Conservation (phyloP, 1,140 invertebrate genomes). For the Diuraphis noxia region DNA sequence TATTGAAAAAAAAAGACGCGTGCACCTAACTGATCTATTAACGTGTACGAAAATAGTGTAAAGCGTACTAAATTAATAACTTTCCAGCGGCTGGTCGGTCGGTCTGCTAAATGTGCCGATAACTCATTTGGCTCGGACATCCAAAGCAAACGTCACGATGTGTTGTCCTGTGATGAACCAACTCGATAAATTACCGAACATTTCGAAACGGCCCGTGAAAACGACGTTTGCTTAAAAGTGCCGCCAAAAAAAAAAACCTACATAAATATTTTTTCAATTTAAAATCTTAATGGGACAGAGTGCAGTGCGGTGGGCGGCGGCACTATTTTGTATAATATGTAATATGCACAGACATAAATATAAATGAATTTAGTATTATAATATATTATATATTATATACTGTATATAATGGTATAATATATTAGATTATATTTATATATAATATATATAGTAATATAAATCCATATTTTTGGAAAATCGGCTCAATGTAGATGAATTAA, state of each 20-base stretch:
- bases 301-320: not conserved
- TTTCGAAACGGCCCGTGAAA: conserved; percentile 33
- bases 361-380: not conserved
- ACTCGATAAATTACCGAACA: conserved; percentile 35
- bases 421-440: too few species aligned
- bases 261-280: conserved; percentile 19
- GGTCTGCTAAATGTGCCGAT: conserved; percentile 36
- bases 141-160: conserved; percentile 15
- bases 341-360: not conserved
- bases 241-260: not conserved
- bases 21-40: not conserved
- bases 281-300: not conserved
- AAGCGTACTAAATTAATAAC: not conserved
- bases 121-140: conserved; percentile 50
- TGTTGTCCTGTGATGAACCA: not conserved
- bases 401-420: too few species aligned
- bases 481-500: too few species aligned
- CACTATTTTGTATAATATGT: not conserved
- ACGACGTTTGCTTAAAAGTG: not conserved
- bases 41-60: conserved; percentile 35
- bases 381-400: not conserved
- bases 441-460: not conserved
- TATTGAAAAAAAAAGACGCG: not conserved
- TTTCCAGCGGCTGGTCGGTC: not conserved
- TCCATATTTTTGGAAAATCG: not conserved